Percentiles rank a stretch among this genome's conserved stretches.
Evolutionary conservation across 2,888 invertebrate species (phyloP).

Genomic region (Chouioia cunea): DNA sequence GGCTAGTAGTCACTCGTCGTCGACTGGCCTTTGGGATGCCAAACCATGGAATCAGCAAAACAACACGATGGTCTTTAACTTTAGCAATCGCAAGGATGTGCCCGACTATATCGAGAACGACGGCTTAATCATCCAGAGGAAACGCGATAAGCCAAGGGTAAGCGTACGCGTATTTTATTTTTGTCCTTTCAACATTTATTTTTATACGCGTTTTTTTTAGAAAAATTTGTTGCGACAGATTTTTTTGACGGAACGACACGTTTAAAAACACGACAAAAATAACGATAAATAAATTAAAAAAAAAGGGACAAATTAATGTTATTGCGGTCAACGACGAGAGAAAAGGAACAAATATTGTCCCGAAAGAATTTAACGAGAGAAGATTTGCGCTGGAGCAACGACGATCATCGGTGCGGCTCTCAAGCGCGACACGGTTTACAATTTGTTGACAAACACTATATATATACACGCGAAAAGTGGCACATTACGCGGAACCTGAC

Average conservation of each 20-base stretch:
- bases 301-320: no score
- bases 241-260: no score
- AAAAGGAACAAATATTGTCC: slow-evolving; percentile 48
- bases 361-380: slow-evolving; percentile 46
- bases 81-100: slow-evolving; percentile 85
- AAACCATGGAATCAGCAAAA: slow-evolving; percentile 73
- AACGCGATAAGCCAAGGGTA: slow-evolving; percentile 70
- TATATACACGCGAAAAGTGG: slow-evolving; percentile 47
- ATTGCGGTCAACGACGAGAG: slow-evolving; percentile 5
- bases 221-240: not conserved
- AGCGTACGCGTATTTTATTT: slow-evolving; percentile 8
- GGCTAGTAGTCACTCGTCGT: slow-evolving; percentile 49
- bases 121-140: slow-evolving; percentile 79
- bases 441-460: slow-evolving; percentile 48
- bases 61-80: slow-evolving; percentile 88
- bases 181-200: not conserved
- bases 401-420: slow-evolving; percentile 36
- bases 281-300: no score
- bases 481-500: slow-evolving; percentile 37
- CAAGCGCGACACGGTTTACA: slow-evolving; percentile 46
- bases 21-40: slow-evolving; percentile 65
- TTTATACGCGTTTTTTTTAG: not conserved
- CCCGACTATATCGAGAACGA: slow-evolving; percentile 94
- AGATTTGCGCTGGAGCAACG: slow-evolving; percentile 45
- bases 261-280: no score